phyloP scores from a whole-genome alignment of 2,888 invertebrate species.

The Malachius bipustulatus region DNA sequence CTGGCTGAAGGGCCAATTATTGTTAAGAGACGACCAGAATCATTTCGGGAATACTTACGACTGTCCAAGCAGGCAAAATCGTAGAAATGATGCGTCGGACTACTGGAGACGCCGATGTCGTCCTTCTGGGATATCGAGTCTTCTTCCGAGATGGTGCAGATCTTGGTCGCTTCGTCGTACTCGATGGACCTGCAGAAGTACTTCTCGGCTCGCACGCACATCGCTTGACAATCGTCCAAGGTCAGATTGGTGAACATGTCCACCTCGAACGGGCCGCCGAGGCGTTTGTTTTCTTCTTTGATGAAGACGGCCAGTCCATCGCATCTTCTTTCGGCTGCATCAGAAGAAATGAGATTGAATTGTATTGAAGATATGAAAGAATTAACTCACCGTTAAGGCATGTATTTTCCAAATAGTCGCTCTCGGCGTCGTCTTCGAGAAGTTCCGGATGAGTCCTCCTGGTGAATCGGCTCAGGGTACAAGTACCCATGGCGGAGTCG shows the following conservation, averaged over 20 bases:
- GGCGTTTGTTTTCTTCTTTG: conserved; percentile 77
- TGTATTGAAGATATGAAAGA: too few relatives aligned
- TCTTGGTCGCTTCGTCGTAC: conserved; percentile 75
- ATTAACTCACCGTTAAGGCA: conserved; percentile 68
- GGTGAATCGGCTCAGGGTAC: conserved; percentile 71
- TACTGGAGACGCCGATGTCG: conserved; percentile 73
- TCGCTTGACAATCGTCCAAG: conserved; percentile 75
- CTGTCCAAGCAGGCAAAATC: conserved; percentile 82
- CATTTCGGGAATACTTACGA: conserved; percentile 50
- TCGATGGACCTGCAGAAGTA: conserved; percentile 83
- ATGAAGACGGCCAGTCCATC: conserved; percentile 80
- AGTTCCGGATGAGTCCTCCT: conserved; percentile 76
- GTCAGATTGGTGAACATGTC: conserved; percentile 79
- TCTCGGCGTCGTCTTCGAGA: conserved; percentile 73
- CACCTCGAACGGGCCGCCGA: conserved; percentile 80
- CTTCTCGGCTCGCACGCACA: conserved; percentile 79
- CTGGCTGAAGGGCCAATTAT: too few relatives aligned
- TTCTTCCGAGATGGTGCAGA: conserved; percentile 83
- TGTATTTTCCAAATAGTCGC: conserved; percentile 84
- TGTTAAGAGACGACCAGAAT: too few relatives aligned
- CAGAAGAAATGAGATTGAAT: not conserved
- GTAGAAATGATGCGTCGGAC: conserved; percentile 77
- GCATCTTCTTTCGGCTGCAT: conserved; percentile 68
- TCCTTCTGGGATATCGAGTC: conserved; percentile 83
- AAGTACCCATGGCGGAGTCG: conserved; percentile 64